phyloP scores from a whole-genome alignment of 1,140 invertebrate species.

The Camponotus floridanus region DNA sequence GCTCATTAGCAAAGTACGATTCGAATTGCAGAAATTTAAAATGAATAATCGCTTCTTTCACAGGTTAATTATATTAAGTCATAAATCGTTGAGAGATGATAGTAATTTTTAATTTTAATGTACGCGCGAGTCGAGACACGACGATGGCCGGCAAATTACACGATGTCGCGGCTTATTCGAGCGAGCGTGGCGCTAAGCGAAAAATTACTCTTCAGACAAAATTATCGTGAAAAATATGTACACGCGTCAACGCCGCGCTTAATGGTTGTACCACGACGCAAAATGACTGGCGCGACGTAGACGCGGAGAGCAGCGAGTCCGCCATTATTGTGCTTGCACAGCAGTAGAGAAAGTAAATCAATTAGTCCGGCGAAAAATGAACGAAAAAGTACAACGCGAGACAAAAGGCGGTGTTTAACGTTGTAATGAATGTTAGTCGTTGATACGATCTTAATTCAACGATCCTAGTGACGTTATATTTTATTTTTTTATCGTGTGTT shows the following conservation, averaged over 20 bases:
- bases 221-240: constrained; percentile 68
- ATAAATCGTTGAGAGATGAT: background rate
- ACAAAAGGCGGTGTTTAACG: constrained; percentile 58
- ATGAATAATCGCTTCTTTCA: background rate
- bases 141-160: constrained; percentile 42
- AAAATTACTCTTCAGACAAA: constrained; percentile 67
- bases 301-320: constrained; percentile 40
- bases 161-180: constrained; percentile 35
- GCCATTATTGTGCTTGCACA: constrained; percentile 61
- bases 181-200: constrained; percentile 28
- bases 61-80: background rate
- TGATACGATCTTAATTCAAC: constrained; percentile 62
- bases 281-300: constrained; percentile 50
- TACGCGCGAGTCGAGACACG: background rate
- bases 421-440: constrained; percentile 57
- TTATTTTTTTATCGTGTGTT: background rate
- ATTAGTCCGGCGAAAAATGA: constrained; percentile 56
- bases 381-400: constrained; percentile 24
- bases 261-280: constrained; percentile 62
- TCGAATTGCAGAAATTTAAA: background rate
- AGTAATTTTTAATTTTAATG: constrained; percentile 26
- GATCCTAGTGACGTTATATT: background rate
- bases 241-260: constrained; percentile 66
- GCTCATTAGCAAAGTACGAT: too few species aligned
- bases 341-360: constrained; percentile 67